phyloP scores from a whole-genome alignment of 2,113 vertebrate species.

The Pandion haliaetus region DNA sequence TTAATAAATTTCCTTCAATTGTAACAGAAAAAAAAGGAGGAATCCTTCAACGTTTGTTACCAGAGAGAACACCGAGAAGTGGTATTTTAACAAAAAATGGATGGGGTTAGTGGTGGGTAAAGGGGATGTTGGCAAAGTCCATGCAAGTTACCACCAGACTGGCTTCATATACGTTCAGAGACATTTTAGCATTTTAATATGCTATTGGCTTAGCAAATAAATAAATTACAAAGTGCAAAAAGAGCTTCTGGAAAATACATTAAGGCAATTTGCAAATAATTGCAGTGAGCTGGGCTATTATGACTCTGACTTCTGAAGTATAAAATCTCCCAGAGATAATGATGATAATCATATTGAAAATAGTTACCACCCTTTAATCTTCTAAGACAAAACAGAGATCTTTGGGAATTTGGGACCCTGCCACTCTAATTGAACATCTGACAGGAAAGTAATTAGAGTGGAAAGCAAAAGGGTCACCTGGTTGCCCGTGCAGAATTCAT shows the following conservation, averaged over 20 bases:
- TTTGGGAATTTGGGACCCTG: not conserved
- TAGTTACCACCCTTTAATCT: constrained; percentile 64
- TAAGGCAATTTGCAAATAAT: constrained; percentile 72
- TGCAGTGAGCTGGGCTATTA: constrained; percentile 35
- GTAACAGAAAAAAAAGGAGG: not conserved
- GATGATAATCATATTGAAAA: constrained; percentile 64
- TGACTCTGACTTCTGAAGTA: constrained; percentile 65
- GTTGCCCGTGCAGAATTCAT: not conserved
- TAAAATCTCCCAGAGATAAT: constrained; percentile 58
- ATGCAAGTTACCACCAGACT: not conserved
- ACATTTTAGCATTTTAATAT: not conserved
- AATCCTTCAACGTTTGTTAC: not conserved
- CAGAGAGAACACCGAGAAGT: not conserved
- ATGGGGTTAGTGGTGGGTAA: too few species aligned
- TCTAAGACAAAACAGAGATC: constrained; percentile 36
- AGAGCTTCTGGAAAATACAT: constrained; percentile 58
- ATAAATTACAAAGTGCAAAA: constrained; percentile 61
- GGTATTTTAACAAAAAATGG: not conserved
- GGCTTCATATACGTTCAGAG: not conserved
- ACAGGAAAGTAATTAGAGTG: constrained; percentile 17
- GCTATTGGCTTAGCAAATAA: constrained; percentile 48
- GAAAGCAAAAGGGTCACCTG: not conserved
- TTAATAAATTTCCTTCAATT: not conserved
- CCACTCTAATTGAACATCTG: constrained; percentile 4
- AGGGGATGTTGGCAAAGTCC: not conserved